phyloP scores from a whole-genome alignment of 1,140 invertebrate species.

The Philotrypesis tridentata region DNA sequence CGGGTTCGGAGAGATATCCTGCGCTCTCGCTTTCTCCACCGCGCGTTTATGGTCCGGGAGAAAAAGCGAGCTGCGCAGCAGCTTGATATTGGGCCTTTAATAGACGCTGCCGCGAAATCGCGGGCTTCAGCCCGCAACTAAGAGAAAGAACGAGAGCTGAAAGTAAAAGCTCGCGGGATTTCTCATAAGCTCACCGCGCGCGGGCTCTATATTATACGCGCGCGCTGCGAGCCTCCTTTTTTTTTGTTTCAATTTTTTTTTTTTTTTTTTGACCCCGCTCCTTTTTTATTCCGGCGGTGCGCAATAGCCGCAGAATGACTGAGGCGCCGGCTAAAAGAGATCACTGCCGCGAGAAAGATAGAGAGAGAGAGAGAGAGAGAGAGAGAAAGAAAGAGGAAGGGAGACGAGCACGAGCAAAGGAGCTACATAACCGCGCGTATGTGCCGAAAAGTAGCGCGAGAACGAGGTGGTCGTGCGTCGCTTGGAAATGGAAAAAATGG shows the following conservation, averaged over 20 bases:
- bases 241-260: too few relatives aligned
- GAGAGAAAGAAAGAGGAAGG: too few relatives aligned
- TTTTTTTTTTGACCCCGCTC: too few relatives aligned
- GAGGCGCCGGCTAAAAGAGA: not conserved
- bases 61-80: conserved; percentile 7
- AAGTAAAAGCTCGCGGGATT: conserved; percentile 64
- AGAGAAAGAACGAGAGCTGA: conserved; percentile 59
- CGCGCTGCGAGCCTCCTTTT: not conserved
- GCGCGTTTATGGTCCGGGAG: not conserved
- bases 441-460: not conserved
- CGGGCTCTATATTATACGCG: conserved; percentile 22
- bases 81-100: conserved; percentile 69
- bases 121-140: not conserved
- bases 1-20: not conserved
- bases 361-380: too few relatives aligned
- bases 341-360: not conserved
- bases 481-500: not conserved
- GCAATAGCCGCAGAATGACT: not conserved
- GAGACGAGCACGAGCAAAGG: not conserved
- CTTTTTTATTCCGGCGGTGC: too few relatives aligned
- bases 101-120: conserved; percentile 57
- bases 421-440: not conserved
- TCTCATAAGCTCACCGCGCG: conserved; percentile 67
- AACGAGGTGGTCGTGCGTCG: not conserved
- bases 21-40: too few relatives aligned